Evolutionary conservation across 2,797 vertebrate genomes (phyloP).

Genomic region (Periophthalmus magnuspinnatus): DNA sequence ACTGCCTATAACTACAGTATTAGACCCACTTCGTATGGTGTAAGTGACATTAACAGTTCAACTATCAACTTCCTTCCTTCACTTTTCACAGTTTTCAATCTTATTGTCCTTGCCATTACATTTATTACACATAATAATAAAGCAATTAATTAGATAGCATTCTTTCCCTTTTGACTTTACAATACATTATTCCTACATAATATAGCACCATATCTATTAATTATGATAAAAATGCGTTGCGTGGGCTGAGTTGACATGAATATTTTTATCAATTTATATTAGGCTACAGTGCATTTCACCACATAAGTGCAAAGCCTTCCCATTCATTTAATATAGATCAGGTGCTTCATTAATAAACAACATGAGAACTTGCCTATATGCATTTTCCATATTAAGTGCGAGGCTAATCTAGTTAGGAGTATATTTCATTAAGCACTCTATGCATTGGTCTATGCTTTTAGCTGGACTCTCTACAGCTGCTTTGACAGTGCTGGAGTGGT

Average conservation of each 20-base stretch:
- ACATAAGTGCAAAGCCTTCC: not conserved
- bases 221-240: no score
- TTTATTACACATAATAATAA: no score
- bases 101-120: no score
- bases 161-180: not conserved
- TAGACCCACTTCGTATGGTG: no score
- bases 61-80: no score
- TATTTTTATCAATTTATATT: no score
- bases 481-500: not conserved
- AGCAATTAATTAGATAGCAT: no score
- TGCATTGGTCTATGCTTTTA: not conserved
- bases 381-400: not conserved
- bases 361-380: not conserved
- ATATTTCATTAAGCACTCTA: not conserved
- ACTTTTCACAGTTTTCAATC: no score
- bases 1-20: no score
- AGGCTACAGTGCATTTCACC: no score
- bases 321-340: not conserved
- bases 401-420: not conserved
- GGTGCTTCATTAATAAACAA: constrained; percentile 1
- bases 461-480: not conserved
- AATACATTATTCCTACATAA: not conserved
- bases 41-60: no score
- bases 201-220: not conserved
- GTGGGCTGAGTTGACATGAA: no score